A percentile compares a stretch with the other conserved stretches of the same genome.
These are phyloP conservation scores for Catostomus latipinnis DNA, from an alignment of 2,797 vertebrate genomes.

Conservation along the genomic window DNA sequence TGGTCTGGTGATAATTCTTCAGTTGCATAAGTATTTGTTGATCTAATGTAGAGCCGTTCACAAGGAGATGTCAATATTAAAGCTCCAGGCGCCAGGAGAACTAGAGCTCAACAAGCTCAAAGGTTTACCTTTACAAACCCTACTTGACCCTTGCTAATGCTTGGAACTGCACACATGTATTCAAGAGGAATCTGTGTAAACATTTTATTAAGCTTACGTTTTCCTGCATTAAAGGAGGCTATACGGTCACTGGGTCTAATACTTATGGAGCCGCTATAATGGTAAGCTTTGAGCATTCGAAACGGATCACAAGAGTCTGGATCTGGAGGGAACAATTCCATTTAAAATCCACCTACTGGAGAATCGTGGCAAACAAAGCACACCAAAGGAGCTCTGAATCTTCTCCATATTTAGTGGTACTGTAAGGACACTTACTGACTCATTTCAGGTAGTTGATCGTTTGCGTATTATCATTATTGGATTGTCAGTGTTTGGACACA, in stretches of 20 bases:
- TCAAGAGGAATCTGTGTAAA: too few relatives aligned
- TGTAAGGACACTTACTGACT: neutral
- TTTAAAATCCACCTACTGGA: too few relatives aligned
- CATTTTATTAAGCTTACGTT: too few relatives aligned
- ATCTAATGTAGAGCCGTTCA: slow-evolving; percentile 12
- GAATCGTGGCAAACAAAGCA: too few relatives aligned
- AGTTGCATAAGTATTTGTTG: neutral
- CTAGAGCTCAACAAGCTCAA: neutral
- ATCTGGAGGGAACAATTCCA: too few relatives aligned
- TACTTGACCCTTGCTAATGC: neutral
- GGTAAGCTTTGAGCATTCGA: too few relatives aligned
- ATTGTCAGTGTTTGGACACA: neutral
- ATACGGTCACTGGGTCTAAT: too few relatives aligned
- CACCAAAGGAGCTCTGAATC: too few relatives aligned
- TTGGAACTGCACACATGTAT: neutral
- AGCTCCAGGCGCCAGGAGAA: neutral
- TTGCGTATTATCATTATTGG: slow-evolving; percentile 6
- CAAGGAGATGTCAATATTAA: slow-evolving; percentile 26
- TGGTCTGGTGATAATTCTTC: neutral
- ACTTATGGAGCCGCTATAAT: too few relatives aligned
- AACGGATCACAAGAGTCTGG: too few relatives aligned
- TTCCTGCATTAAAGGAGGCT: too few relatives aligned
- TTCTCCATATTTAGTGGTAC: too few relatives aligned
- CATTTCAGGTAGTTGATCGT: neutral
- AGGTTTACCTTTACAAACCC: neutral